phyloP scores from a whole-genome alignment of 2,797 vertebrate species.

The Enteromius radiatus region DNA sequence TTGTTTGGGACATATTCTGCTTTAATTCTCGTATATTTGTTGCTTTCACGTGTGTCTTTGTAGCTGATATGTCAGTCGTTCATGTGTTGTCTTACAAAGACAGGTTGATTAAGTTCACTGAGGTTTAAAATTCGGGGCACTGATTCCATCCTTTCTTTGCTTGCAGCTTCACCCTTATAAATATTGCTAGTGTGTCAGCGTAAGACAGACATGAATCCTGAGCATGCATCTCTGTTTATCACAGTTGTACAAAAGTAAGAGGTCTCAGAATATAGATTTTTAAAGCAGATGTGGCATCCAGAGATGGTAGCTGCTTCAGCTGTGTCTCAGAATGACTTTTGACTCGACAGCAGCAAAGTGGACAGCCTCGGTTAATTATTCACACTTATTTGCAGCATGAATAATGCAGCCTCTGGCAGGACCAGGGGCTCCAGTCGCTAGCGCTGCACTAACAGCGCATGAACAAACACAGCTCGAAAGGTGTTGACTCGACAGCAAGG shows the following conservation, averaged over 20 bases:
- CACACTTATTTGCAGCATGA: slow-evolving; percentile 54
- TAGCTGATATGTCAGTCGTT: background rate
- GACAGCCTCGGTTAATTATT: slow-evolving; percentile 56
- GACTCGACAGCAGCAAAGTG: slow-evolving; percentile 36
- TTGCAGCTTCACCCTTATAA: background rate
- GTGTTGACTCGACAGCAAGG: slow-evolving; percentile 40
- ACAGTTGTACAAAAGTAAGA: background rate
- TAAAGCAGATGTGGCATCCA: background rate
- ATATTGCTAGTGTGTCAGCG: background rate
- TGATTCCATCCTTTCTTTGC: background rate
- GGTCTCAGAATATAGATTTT: background rate
- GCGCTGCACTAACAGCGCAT: slow-evolving; percentile 36
- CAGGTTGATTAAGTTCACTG: background rate
- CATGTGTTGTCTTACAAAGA: background rate
- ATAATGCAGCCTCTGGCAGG: slow-evolving; percentile 57
- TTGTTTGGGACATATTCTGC: background rate
- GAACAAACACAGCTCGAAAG: slow-evolving; percentile 38
- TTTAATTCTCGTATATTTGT: background rate
- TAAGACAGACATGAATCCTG: background rate
- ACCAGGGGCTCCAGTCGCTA: slow-evolving; percentile 24
- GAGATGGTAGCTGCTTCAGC: slow-evolving; percentile 1
- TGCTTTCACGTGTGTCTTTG: background rate
- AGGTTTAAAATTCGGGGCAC: background rate
- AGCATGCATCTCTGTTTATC: background rate
- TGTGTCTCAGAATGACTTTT: background rate